Evolutionary conservation across 2,888 invertebrate genomes (phyloP).

Genomic region (Stenodera caucasica): DNA sequence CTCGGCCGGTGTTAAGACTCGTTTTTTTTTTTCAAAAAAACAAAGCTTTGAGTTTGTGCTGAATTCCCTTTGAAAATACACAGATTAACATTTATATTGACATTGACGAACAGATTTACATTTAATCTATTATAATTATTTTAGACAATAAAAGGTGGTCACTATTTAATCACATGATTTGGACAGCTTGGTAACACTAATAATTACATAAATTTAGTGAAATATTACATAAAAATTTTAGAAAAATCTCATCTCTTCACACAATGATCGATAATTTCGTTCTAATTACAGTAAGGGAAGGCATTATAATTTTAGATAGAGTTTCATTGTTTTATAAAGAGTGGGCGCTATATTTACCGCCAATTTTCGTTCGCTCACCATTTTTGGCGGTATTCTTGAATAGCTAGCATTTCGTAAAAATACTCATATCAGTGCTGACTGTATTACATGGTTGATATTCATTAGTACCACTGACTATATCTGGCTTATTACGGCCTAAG

Average conservation of each 20-base stretch:
- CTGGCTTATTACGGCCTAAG: conserved; percentile 41
- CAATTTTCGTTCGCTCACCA: conserved; percentile 25
- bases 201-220: neutral
- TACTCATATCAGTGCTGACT: conserved; percentile 55
- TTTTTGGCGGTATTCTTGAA: conserved; percentile 38
- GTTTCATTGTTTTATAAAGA: conserved; percentile 1
- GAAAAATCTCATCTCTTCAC: no score
- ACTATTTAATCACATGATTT: no score
- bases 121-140: no score
- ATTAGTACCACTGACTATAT: conserved; percentile 47
- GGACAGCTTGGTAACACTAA: no score
- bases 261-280: no score
- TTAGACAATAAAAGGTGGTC: no score
- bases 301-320: no score
- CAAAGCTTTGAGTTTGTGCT: conserved; percentile 25
- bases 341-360: neutral
- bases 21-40: neutral
- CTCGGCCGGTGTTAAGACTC: conserved; percentile 16
- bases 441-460: conserved; percentile 58
- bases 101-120: neutral
- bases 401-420: conserved; percentile 56
- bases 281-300: no score
- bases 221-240: neutral
- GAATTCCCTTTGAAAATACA: neutral
- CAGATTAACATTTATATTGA: neutral